phyloP scores from a whole-genome alignment of 2,113 vertebrate genomes.

The Neodon shergylaensis region DNA sequence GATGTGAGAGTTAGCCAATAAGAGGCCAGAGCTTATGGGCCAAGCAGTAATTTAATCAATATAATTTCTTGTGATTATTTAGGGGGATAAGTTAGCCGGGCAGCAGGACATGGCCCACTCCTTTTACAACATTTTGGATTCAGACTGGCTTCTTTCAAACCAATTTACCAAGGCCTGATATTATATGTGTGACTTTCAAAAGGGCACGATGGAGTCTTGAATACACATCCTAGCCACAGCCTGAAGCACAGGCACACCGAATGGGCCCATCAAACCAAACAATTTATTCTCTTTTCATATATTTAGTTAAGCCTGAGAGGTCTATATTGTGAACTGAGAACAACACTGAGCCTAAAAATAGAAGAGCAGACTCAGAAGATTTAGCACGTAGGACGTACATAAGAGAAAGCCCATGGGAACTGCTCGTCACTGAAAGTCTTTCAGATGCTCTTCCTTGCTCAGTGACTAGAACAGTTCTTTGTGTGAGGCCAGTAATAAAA shows the following conservation, averaged over 20 bases:
- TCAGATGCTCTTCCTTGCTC: background rate
- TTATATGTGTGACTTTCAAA: background rate
- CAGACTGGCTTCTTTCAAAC: constrained; percentile 43
- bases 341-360: background rate
- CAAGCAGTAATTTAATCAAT: no score
- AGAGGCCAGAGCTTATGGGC: no score
- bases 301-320: background rate
- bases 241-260: background rate
- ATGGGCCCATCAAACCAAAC: constrained; percentile 12
- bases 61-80: no score
- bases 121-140: background rate
- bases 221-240: constrained; percentile 1
- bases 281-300: constrained; percentile 18
- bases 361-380: background rate
- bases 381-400: background rate
- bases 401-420: background rate
- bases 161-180: constrained; percentile 4
- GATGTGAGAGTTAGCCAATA: no score
- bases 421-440: background rate
- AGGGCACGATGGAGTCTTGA: background rate
- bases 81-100: no score
- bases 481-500: constrained; percentile 4
- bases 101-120: no score
- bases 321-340: constrained; percentile 9
- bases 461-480: constrained; percentile 7